phyloP scores from a whole-genome alignment of 1,140 invertebrate species.

The Drosophila nikananu region DNA sequence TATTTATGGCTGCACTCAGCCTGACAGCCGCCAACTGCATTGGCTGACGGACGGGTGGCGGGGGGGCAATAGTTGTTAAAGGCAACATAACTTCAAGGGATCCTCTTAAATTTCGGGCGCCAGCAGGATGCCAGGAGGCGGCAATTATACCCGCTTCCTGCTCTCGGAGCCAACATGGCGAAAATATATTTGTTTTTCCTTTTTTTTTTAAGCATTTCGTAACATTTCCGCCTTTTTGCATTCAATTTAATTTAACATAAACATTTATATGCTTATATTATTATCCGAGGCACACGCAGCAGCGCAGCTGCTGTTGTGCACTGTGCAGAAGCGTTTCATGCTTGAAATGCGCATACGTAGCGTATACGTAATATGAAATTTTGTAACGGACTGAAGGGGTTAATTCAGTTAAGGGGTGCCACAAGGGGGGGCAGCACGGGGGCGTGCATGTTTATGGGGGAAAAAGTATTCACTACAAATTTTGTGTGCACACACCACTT shows the following conservation, averaged over 20 bases:
- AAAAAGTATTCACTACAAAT: conserved; percentile 73
- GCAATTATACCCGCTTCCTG: conserved; percentile 46
- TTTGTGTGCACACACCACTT: conserved; percentile 70
- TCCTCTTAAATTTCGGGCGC: conserved; percentile 57
- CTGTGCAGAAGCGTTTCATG: conserved; percentile 76
- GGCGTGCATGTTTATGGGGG: conserved; percentile 21
- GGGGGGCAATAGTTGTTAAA: conserved; percentile 15
- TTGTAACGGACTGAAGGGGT: conserved; percentile 59
- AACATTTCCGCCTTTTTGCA: conserved; percentile 80
- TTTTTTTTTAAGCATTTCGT: conserved; percentile 53
- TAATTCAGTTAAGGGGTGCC: conserved; percentile 29
- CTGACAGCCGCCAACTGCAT: conserved; percentile 66
- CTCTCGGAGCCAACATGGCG: conserved; percentile 65
- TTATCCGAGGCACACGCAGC: conserved; percentile 60
- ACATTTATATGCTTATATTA: conserved; percentile 83
- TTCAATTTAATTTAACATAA: conserved; percentile 84
- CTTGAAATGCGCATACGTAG: conserved; percentile 78
- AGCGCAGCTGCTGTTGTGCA: conserved; percentile 54
- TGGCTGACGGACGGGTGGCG: conserved; percentile 8
- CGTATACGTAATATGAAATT: conserved; percentile 78
- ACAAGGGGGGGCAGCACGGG: no score
- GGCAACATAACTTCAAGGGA: conserved; percentile 45
- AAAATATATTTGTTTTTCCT: conserved; percentile 42
- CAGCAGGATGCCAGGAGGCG: conserved; percentile 8
- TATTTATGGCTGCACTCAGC: conserved; percentile 80